These are phyloP conservation scores for Entomobrya multifasciata DNA, from an alignment of 2,888 invertebrate species.

Conservation along the genomic window DNA sequence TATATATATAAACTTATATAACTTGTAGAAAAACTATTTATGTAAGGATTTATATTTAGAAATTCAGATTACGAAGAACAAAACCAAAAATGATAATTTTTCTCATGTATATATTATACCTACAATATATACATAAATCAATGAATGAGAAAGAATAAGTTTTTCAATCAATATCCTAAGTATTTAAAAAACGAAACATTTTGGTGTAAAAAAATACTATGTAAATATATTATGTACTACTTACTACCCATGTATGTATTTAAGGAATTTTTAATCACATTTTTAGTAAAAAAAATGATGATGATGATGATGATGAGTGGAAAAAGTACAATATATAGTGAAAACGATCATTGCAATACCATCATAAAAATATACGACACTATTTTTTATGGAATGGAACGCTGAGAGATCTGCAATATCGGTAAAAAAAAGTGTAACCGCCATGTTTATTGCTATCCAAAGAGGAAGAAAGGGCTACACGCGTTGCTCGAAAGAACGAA, in stretches of 20 bases:
- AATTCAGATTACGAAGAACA: slow-evolving; percentile 31
- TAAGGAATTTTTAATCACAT: slow-evolving; percentile 58
- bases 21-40: not conserved
- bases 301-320: not conserved
- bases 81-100: slow-evolving; percentile 49
- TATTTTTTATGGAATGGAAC: too few species aligned
- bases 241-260: slow-evolving; percentile 3
- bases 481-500: slow-evolving; percentile 2
- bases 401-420: not conserved
- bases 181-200: slow-evolving; percentile 48
- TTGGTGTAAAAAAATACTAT: slow-evolving; percentile 12
- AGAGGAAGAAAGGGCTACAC: slow-evolving; percentile 25
- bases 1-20: slow-evolving; percentile 3
- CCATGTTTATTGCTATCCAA: slow-evolving; percentile 49
- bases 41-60: slow-evolving; percentile 1
- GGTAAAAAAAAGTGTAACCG: slow-evolving; percentile 27
- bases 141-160: slow-evolving; percentile 18
- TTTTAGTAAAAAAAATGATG: slow-evolving; percentile 23
- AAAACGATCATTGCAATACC: too few species aligned
- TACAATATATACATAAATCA: not conserved
- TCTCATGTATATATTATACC: slow-evolving; percentile 5
- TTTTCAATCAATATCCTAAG: slow-evolving; percentile 58
- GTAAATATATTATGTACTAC: not conserved
- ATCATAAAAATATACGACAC: too few species aligned
- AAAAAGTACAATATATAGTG: not conserved